Base-by-base conservation (phyloP, 2,797 vertebrate species). In the Acrossocheilus wenchowensis region DNA sequence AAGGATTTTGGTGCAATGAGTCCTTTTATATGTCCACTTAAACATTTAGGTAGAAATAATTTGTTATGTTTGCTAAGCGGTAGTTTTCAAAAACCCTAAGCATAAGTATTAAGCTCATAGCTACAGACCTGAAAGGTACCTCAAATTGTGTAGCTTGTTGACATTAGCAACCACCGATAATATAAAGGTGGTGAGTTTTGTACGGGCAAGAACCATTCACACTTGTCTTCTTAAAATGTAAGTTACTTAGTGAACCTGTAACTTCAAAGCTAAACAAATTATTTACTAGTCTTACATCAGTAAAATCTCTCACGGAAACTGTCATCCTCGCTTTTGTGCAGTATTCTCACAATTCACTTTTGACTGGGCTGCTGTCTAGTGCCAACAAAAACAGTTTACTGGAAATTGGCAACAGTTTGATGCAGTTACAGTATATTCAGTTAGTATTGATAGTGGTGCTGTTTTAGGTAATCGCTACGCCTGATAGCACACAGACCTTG, bases 341-440 rank as follows among this genome's bases (percentile, higher is more conserved):
- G 6, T 43, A 73, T 82, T 73, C 30, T 69, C 34, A 39, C 11
- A 36, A 52, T 30, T 12, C 34, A 6, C 10, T 34, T 68, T 48
- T 68, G 6, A 45, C 43, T 21, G 6, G 54, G 7, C 39, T 19
- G 41, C 73, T 64, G 48, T 78, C 52, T 72, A 72, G 34, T n/a
- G 23, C 78, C 54, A 87, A 36, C 48, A 57, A 23, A 72, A 34
- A 69, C 41, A 68, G 30, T 84, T 84, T 78, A 23, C 78, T 85
- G 77, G 73, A 78, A 87, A 68, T 15, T 39, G 66, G 36, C 68
- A 60, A 26, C 36, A 83, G 60, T 75, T 81, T 79, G 66, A 45
- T 41, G 68, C 12, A 62, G 26, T 68, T 85, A 78, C 36, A 60
- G 54, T 60, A 48, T 83, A 36, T 82, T 85, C 19, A 57, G 75